These are phyloP conservation scores for Phaonia tiefii DNA, from an alignment of 2,888 invertebrate species.

Conservation along the genomic window DNA sequence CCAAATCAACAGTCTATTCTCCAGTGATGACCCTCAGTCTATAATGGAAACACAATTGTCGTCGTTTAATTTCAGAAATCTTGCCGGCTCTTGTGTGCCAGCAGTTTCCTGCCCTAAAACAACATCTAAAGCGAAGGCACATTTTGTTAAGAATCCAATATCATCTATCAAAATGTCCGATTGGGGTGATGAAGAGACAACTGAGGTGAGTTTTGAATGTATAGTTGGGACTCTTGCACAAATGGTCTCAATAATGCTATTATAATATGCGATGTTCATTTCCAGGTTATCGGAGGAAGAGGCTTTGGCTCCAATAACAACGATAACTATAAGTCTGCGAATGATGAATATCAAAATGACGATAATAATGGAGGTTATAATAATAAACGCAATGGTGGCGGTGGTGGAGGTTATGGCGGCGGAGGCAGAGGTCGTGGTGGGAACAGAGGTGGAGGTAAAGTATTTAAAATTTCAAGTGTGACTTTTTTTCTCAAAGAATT, in stretches of 20 bases:
- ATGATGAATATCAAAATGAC: constrained; percentile 44
- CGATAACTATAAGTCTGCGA: constrained; percentile 48
- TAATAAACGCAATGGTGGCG: constrained; percentile 1
- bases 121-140: background rate
- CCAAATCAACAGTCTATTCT: constrained; percentile 51
- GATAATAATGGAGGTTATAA: constrained; percentile 75
- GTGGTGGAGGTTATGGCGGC: constrained; percentile 39
- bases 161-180: constrained; percentile 71
- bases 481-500: no score
- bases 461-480: no score
- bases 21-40: constrained; percentile 34
- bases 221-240: no score
- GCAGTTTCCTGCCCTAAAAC: background rate
- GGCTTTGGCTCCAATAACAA: constrained; percentile 57
- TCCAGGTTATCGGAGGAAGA: constrained; percentile 60
- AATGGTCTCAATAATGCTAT: no score
- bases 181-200: constrained; percentile 70
- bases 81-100: constrained; percentile 2
- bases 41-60: constrained; percentile 49
- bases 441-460: constrained; percentile 51
- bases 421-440: constrained; percentile 51
- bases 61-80: constrained; percentile 50
- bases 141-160: background rate
- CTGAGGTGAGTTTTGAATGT: constrained; percentile 52
- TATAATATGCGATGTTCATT: background rate